Percentiles rank a stretch among this genome's conserved stretches.
These are phyloP conservation scores for Sparus aurata DNA, from an alignment of 2,797 vertebrate species.

Conservation along the genomic window DNA sequence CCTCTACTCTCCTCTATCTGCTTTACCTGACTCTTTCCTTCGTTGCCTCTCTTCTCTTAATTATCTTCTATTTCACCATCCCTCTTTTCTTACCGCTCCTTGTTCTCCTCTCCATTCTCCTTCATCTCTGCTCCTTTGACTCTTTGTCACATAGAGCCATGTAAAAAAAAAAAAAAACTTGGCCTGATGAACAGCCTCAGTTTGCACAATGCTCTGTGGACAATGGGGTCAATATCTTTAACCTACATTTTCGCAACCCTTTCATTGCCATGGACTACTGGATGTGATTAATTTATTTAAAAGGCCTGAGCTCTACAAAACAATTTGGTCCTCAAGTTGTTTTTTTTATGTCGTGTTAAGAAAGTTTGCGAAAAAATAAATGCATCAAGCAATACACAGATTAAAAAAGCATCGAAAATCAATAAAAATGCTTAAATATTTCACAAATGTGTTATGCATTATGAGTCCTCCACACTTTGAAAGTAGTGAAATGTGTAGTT, in stretches of 20 bases:
- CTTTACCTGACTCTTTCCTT: neutral
- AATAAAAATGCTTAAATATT: neutral
- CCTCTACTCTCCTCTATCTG: neutral
- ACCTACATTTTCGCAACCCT: conserved; percentile 25
- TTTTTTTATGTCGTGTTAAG: neutral
- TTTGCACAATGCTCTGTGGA: conserved; percentile 9
- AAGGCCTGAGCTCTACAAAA: neutral
- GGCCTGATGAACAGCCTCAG: neutral
- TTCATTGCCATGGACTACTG: neutral
- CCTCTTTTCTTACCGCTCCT: neutral
- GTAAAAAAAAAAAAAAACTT: conserved; percentile 8
- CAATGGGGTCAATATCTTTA: neutral
- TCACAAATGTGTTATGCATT: neutral
- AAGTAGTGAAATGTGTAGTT: neutral
- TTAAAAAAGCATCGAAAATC: no score
- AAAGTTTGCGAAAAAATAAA: neutral
- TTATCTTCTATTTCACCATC: neutral
- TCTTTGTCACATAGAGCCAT: neutral
- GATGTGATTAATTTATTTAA: conserved; percentile 7
- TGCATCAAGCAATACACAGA: neutral
- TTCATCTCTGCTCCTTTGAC: neutral
- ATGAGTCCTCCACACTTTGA: neutral
- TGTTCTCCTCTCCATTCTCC: neutral
- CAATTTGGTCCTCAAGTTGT: neutral
- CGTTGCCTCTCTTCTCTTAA: neutral